Percentiles rank a stretch among this genome's conserved stretches.
phyloP scores from a whole-genome alignment of 2,113 vertebrate species.

The Apaloderma vittatum region DNA sequence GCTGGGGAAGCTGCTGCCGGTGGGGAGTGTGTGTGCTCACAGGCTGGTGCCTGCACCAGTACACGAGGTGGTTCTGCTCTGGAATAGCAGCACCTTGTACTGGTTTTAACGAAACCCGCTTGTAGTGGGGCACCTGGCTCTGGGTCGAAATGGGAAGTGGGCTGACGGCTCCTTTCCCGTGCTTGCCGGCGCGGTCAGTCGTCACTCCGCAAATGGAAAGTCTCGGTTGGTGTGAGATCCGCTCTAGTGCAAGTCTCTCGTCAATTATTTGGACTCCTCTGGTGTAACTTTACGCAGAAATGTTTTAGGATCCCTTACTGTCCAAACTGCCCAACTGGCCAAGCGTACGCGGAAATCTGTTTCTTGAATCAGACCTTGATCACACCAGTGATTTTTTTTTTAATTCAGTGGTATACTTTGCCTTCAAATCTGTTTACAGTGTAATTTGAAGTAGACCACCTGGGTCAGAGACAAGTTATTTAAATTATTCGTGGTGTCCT shows the following conservation, averaged over 20 bases:
- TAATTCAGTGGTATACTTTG: not conserved
- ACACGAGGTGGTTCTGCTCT: not conserved
- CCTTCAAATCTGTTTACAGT: not conserved
- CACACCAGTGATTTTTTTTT: too few relatives aligned
- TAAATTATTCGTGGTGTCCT: not conserved
- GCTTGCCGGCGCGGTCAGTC: not conserved
- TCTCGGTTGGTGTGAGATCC: not conserved
- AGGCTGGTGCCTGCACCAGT: not conserved
- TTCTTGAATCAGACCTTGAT: not conserved
- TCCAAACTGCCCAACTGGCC: not conserved
- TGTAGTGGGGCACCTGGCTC: not conserved
- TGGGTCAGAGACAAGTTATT: not conserved
- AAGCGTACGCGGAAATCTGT: rapidly evolving
- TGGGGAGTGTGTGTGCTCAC: not conserved
- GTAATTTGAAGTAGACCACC: not conserved
- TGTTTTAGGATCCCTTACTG: not conserved
- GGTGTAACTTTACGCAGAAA: not conserved
- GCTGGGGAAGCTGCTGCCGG: not conserved
- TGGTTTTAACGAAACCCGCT: not conserved
- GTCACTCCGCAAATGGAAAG: not conserved
- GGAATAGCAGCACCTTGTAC: not conserved
- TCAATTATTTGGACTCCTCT: rapidly evolving
- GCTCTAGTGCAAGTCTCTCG: rapidly evolving
- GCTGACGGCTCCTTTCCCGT: not conserved
- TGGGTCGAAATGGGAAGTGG: not conserved